Evolutionary conservation across 2,888 invertebrate genomes (phyloP).

Genomic region (Mythimna vitellina): DNA sequence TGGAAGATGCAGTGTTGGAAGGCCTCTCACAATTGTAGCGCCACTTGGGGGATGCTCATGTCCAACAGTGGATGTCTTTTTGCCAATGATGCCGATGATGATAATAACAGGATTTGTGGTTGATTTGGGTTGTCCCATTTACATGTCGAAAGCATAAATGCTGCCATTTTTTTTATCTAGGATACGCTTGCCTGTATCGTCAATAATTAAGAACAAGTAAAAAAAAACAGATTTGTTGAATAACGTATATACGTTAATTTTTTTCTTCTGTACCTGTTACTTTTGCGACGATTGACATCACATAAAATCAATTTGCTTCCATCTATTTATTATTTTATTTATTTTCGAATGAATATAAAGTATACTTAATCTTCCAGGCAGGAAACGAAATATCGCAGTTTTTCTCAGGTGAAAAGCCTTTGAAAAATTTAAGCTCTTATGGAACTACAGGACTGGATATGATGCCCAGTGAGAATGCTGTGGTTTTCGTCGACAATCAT

Average conservation of each 20-base stretch:
- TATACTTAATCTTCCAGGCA: conserved; percentile 69
- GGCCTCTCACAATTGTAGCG: too few species aligned
- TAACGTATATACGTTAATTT: too few species aligned
- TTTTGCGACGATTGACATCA: not conserved
- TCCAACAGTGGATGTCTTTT: too few species aligned
- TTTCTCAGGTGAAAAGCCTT: conserved; percentile 90
- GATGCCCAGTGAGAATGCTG: conserved; percentile 90
- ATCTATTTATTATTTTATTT: not conserved
- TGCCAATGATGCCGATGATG: too few species aligned
- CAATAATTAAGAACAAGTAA: not conserved
- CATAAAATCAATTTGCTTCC: not conserved
- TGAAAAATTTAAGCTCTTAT: conserved; percentile 88
- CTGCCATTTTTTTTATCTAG: not conserved
- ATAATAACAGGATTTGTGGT: too few species aligned
- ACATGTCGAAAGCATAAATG: not conserved
- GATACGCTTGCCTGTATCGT: not conserved
- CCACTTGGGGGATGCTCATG: too few species aligned
- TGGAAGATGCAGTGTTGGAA: too few species aligned
- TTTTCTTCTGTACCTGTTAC: too few species aligned
- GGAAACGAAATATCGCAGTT: conserved; percentile 89
- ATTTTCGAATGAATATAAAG: not conserved
- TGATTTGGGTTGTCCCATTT: not conserved
- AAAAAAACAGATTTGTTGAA: not conserved
- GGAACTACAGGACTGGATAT: conserved; percentile 84
- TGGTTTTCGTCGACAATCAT: conserved; percentile 97